Base-by-base conservation (phyloP, 2,888 invertebrate species). In the Pseudoips prasinana region DNA sequence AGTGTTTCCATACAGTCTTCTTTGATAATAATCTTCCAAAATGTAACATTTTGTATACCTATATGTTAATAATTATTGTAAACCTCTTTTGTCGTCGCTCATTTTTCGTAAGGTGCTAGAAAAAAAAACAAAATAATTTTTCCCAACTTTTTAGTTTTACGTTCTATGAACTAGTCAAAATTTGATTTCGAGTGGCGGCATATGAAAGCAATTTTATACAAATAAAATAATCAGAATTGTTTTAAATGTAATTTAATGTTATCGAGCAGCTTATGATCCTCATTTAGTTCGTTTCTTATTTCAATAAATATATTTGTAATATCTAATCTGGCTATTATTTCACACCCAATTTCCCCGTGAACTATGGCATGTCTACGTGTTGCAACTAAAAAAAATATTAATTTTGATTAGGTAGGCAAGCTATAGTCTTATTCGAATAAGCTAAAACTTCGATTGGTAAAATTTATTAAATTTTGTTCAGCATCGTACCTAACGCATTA, bases 291-390 rank as follows among this genome's bases (percentile, higher is more conserved):
- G 73, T 73, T 81, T 84, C 76, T 81, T 79, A 80, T 81, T 79
- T 85, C 70, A 84, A 79, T 85, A 86, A 81, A 79, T 75, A 80
- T 85, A 87, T 87, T 87, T 88, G 86, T 87, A 88, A 86, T 85
- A 85, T 79, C 76, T 70, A 58, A 55, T 52, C 26, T 39, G 57
- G 45, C 58, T 72, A 34, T 74, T 52, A 71, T 73, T 73, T 64
- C 26, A 22, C 6, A 17, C 9, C 29, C 18, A 8, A 3, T 6
- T 4, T 3, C 8, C 11, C n/a, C n/a, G n/a, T n/a, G n/a, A n/a
- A n/a, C n/a, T n/a, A n/a, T n/a, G n/a, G n/a, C n/a, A n/a, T n/a
- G n/a, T n/a, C n/a, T n/a, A n/a, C n/a, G n/a, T n/a, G n/a, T n/a
- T n/a, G n/a, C n/a, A n/a, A n/a, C n/a, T n/a, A n/a, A n/a, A n/a